Evolutionary conservation across 2,797 vertebrate species (phyloP), one percentile per base, ranked within the genome.

Genomic region (Morelia viridis): DNA sequence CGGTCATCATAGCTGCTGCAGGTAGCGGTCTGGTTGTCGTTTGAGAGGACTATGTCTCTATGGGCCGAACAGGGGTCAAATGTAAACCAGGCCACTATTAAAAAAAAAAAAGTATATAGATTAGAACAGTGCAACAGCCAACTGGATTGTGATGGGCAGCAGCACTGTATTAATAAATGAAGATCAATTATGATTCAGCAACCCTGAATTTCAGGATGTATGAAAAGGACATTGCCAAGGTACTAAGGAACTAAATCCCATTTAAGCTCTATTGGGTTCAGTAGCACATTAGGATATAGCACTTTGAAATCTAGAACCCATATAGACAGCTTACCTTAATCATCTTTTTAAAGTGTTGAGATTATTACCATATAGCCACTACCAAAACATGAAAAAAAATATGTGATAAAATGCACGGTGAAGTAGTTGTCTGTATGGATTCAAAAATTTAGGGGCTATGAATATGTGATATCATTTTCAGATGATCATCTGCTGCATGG

Each of bases 1-100:
- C 99, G 98, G 96, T 99, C 99, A 0, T 99, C 99, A 0, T 99
- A 99, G 97, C 99, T 99, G 96, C 98, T 99, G 95, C 99, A 99
- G 56, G 97, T 98, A 62, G 99, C 99, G 0, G 99, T 99, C 96
- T 98, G 99, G 97, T 99, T 99, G 91, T 99, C 99, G 0, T 99
- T 99, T 0, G 98, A 97, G 93, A 99, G 96, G 58, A 99, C 98
- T 5, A 99, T 99, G 97, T 99, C 99, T 89, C 98, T 98, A 95
- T 99, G 99, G 90, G 99, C 99, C 35, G 99, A 98, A 93, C 97
- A 98, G 92, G 99, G 98, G 96, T 99, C 99, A 11, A 99, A 99
- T 91, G 98, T 98, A 97, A 99, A 99, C 98, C 99, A 99, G 0
- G 99, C 99, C 98, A 99, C 99, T 99, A 97, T 1, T 93, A 50